Conservation (phyloP, 2,797 vertebrate species). For the Lacerta agilis region DNA sequence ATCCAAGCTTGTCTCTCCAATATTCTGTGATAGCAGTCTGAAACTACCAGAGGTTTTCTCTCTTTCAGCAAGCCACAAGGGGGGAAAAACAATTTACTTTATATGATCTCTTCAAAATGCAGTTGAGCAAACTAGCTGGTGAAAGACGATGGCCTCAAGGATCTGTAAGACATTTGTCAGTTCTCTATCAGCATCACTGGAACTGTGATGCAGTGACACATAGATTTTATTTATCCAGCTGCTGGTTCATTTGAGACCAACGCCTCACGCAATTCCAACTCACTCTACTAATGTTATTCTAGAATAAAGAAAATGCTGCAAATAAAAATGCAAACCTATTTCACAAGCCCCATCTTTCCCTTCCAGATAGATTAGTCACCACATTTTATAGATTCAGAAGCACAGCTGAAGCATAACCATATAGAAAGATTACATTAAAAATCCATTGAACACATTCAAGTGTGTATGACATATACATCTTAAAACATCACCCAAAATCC, state of each 20-base stretch:
- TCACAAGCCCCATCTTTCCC: constrained; percentile 1
- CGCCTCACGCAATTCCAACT: neutral
- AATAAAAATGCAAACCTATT: neutral
- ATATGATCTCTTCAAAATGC: neutral
- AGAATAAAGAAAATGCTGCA: neutral
- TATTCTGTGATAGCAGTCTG: too few relatives aligned
- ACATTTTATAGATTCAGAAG: neutral
- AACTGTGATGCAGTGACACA: neutral
- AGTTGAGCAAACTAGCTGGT: neutral
- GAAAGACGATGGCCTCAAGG: neutral
- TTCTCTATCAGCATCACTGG: neutral
- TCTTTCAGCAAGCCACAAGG: neutral
- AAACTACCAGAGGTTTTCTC: neutral
- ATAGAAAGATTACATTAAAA: constrained; percentile 55
- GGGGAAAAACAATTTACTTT: neutral
- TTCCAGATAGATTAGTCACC: neutral
- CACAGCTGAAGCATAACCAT: constrained; percentile 14
- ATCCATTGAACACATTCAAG: constrained; percentile 25
- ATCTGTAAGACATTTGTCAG: neutral
- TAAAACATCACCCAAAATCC: neutral
- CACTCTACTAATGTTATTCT: neutral
- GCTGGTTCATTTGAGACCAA: neutral
- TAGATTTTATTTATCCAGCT: neutral
- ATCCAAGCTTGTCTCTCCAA: too few relatives aligned
- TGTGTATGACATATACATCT: neutral